Base-by-base conservation (phyloP, 2,113 vertebrate genomes). In the Scomber colias region DNA sequence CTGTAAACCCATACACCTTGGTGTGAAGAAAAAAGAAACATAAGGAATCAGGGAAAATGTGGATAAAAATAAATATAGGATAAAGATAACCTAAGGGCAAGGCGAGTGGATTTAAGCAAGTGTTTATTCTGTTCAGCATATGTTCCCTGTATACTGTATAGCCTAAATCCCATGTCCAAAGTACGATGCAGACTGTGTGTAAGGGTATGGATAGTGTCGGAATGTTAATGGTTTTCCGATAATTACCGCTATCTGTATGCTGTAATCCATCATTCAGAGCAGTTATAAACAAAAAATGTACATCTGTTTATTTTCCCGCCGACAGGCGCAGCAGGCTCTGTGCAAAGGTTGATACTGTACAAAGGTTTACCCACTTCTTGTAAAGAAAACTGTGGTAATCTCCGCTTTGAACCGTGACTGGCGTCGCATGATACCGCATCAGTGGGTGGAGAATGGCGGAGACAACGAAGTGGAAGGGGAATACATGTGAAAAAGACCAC, bases 221-320 rank as follows among this genome's bases (percentile, higher is more conserved):
- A 93, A 93, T 93, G 90, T 92, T 93, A 93, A 93, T 91, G 87
- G 83, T 88, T 92, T 95, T 92, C 89, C 78, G 77, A 93, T 93
- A 93, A 94, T 93, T 94, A 93, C 79, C 68, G 66, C 86, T 93
- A 92, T 94, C 91, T 93, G 89, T 85, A 82, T 27, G 46, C 85
- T 85, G 87, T 84, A 92, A 93, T 93, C 78, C 75, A 92, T 94
- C 91, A 88, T 89, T 87, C 87, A 40, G 65, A 81, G 75, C 69
- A 61, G 80, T 69, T 87, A 74, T 90, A 93, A 94, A 92, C 89
- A 92, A 77, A 70, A 84, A 87, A 81, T 85, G 89, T 79, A 48
- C 88, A 84, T 92, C 91, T 94, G 92, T 90, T 94, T 91, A 90
- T 93, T 91, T 93, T 92, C 91, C 40, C 13, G n/a, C 69, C 60